Conservation (phyloP, 2,888 invertebrate genomes). For the Hyposoter didymator region DNA sequence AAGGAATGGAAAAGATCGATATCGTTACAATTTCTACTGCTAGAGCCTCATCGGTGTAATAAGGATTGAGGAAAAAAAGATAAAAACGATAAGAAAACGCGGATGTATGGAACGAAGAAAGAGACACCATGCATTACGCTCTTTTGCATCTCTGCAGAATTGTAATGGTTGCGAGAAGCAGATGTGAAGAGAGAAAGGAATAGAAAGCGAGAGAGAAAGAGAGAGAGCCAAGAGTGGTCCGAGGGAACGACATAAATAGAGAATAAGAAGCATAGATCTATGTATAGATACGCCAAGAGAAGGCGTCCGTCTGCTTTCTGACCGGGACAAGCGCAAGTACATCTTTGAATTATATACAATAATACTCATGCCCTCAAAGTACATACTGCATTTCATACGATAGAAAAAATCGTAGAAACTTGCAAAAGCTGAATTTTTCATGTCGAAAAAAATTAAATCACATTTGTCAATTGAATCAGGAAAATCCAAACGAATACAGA, state of each 20-base stretch:
- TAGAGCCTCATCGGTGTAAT: neutral
- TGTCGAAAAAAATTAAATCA: neutral
- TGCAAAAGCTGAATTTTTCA: neutral
- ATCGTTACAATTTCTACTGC: conserved; percentile 20
- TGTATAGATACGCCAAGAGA: conserved; percentile 70
- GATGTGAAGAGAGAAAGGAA: conserved; percentile 44
- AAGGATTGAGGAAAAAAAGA: neutral
- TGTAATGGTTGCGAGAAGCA: conserved; percentile 44
- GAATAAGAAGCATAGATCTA: conserved; percentile 69
- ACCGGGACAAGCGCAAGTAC: conserved; percentile 54
- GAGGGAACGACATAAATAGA: conserved; percentile 63
- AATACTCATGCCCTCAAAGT: conserved; percentile 15
- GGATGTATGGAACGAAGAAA: neutral
- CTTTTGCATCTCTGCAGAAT: conserved; percentile 39
- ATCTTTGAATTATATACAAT: conserved; percentile 18
- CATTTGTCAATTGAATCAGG: neutral
- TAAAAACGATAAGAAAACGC: neutral
- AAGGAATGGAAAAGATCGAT: conserved; percentile 53
- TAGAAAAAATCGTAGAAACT: neutral
- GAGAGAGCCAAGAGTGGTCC: conserved; percentile 57
- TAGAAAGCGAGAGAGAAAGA: conserved; percentile 56
- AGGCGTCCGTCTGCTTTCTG: conserved; percentile 68
- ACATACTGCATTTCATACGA: conserved; percentile 7
- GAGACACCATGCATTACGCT: neutral
- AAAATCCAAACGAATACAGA: neutral